Percentiles rank a stretch among this genome's conserved stretches.
Conservation (phyloP, 2,113 vertebrate species). For the Diadophis punctatus region DNA sequence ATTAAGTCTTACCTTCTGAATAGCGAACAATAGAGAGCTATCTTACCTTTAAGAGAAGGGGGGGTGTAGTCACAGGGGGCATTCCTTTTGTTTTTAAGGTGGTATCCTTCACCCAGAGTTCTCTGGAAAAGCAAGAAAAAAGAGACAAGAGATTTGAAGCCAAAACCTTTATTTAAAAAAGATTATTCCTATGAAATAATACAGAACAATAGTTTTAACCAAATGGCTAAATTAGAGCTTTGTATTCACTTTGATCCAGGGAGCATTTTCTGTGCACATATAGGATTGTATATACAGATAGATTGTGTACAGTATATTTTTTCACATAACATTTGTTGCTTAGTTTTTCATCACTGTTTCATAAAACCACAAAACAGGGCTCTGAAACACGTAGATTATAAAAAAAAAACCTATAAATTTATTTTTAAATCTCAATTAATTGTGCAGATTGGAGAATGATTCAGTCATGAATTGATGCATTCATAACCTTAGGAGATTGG, state of each 20-base stretch:
- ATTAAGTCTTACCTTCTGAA: background rate
- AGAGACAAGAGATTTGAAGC: background rate
- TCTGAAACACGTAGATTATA: background rate
- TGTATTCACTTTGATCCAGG: background rate
- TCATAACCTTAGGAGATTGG: background rate
- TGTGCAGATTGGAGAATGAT: background rate
- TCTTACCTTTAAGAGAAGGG: conserved; percentile 89
- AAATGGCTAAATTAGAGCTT: background rate
- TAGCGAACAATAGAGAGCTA: background rate
- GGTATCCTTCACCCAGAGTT: conserved; percentile 79
- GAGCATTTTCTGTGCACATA: background rate
- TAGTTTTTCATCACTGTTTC: background rate
- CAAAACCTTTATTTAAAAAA: background rate
- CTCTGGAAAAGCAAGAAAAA: conserved; percentile 67
- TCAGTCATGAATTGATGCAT: background rate
- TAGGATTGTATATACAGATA: background rate
- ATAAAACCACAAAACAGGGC: background rate
- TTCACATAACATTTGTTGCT: background rate
- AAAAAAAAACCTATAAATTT: background rate
- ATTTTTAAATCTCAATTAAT: background rate
- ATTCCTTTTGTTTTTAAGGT: conserved; percentile 80
- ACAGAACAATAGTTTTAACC: background rate
- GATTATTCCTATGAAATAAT: background rate
- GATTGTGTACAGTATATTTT: background rate
- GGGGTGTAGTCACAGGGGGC: conserved; percentile 84